Evolutionary conservation across 2,113 vertebrate genomes (phyloP).

Genomic region (Eublepharis macularius): DNA sequence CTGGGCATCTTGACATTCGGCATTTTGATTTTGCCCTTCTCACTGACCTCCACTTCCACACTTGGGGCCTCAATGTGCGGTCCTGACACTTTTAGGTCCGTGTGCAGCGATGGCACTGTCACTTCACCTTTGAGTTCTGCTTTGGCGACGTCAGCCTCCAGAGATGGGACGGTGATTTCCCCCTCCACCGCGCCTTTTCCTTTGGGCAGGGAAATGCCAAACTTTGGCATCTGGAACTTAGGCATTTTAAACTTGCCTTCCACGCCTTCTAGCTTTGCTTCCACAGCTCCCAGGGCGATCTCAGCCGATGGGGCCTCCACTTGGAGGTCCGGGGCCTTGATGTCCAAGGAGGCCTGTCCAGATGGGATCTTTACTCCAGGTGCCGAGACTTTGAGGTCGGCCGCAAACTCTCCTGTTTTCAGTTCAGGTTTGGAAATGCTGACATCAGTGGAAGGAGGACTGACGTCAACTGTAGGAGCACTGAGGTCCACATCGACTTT

Average conservation of each 20-base stretch:
- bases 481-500: too few species aligned
- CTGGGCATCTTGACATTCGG: rapidly evolving
- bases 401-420: background rate
- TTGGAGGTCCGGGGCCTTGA: background rate
- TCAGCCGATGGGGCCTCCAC: conserved; percentile 31
- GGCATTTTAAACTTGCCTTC: background rate
- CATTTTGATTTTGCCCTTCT: rapidly evolving
- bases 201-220: background rate
- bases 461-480: background rate
- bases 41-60: rapidly evolving
- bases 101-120: background rate
- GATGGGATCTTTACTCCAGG: background rate
- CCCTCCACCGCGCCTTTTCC: background rate
- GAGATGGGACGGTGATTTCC: background rate
- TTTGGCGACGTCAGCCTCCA: background rate
- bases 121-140: background rate
- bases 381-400: background rate
- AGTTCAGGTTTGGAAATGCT: background rate
- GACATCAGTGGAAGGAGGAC: background rate
- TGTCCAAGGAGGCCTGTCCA: background rate
- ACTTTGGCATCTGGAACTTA: background rate
- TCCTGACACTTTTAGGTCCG: background rate
- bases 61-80: rapidly evolving
- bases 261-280: background rate
- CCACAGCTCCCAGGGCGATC: background rate